Percentiles rank a stretch among this genome's conserved stretches.
These are phyloP conservation scores for Nymphalis c-album DNA, from an alignment of 2,888 invertebrate species.

Conservation along the genomic window DNA sequence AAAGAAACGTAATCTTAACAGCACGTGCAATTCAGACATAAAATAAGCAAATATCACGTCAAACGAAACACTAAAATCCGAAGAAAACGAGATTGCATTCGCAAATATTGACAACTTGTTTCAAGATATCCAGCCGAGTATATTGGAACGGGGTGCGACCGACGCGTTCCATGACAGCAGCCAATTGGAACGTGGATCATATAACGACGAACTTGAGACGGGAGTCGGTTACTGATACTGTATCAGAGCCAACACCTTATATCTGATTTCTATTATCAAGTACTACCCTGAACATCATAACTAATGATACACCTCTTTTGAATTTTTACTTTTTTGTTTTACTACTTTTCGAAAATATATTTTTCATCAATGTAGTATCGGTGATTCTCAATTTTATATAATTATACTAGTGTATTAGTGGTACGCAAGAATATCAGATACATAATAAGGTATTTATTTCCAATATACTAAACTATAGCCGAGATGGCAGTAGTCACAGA, in stretches of 20 bases:
- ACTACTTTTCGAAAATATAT: no score
- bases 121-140: constrained; percentile 15
- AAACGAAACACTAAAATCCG: constrained; percentile 21
- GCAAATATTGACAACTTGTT: constrained; percentile 28
- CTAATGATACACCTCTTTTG: neutral
- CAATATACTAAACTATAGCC: no score
- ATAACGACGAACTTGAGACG: constrained; percentile 59
- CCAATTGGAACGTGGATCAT: constrained; percentile 55
- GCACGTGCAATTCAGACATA: constrained; percentile 18
- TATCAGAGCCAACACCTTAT: constrained; percentile 27
- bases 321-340: neutral
- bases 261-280: constrained; percentile 18
- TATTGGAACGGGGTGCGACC: constrained; percentile 31
- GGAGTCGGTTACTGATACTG: constrained; percentile 49
- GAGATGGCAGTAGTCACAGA: no score
- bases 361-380: no score
- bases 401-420: no score
- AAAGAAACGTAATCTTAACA: constrained; percentile 13
- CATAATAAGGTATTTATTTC: no score
- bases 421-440: no score
- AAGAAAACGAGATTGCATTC: constrained; percentile 18
- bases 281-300: neutral
- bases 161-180: constrained; percentile 47
- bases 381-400: no score
- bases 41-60: constrained; percentile 24